These are phyloP conservation scores for Brenthis hecate DNA, from an alignment of 2,888 invertebrate species.

Conservation along the genomic window DNA sequence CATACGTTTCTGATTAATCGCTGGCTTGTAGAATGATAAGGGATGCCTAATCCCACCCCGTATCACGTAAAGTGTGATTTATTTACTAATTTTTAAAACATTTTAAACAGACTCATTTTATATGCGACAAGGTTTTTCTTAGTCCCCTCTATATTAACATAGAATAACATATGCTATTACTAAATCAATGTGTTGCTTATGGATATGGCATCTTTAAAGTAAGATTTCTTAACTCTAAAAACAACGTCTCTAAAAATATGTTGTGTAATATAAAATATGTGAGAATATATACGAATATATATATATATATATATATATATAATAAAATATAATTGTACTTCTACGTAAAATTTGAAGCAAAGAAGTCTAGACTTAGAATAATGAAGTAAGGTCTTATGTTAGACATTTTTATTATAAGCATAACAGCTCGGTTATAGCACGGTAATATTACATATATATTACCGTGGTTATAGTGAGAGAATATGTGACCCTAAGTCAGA, in stretches of 20 bases:
- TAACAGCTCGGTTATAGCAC: conserved; percentile 3
- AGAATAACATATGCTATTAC: no score
- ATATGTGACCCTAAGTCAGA: conserved; percentile 14
- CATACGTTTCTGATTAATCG: conserved; percentile 34
- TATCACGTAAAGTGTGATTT: conserved; percentile 31
- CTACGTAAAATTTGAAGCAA: neutral
- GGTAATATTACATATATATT: no score
- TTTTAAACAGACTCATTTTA: conserved; percentile 1
- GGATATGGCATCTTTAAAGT: no score
- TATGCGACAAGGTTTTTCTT: neutral
- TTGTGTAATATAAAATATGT: no score
- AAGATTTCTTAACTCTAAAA: no score
- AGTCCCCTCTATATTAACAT: no score
- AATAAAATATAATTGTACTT: no score
- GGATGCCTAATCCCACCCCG: conserved; percentile 27
- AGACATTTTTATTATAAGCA: conserved; percentile 8
- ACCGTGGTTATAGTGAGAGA: neutral
- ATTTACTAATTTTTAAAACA: conserved; percentile 26
- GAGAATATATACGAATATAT: no score
- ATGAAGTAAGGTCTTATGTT: neutral
- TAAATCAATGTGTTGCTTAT: no score
- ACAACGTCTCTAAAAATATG: no score
- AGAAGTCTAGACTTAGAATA: neutral
- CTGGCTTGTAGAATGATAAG: conserved; percentile 29
- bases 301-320: no score